Conservation (phyloP, 2,113 vertebrate genomes). For the Physeter macrocephalus region DNA sequence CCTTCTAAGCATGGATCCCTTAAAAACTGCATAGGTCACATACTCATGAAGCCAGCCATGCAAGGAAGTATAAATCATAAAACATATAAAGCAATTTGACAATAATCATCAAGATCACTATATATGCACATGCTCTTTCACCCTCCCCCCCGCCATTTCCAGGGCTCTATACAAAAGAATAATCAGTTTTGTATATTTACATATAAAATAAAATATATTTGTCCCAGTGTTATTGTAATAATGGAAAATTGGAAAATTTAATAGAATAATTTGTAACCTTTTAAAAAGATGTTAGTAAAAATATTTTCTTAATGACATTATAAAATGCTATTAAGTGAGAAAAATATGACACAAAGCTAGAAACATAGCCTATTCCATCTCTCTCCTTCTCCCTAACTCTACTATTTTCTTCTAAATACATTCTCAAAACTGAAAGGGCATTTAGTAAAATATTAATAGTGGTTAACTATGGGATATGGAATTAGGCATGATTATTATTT, state of each 20-base stretch:
- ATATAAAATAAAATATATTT: background rate
- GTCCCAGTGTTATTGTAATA: background rate
- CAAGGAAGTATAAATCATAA: background rate
- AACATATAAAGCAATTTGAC: background rate
- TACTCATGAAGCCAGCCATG: background rate
- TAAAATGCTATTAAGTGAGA: background rate
- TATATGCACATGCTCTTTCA: background rate
- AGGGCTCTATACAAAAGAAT: background rate
- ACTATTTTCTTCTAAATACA: background rate
- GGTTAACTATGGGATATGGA: background rate
- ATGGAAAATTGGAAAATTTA: background rate
- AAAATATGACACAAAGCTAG: background rate
- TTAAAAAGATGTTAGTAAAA: background rate
- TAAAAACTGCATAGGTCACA: rapidly evolving
- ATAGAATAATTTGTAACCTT: background rate
- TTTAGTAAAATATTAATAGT: background rate
- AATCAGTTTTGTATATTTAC: background rate
- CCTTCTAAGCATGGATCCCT: background rate
- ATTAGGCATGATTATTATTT: background rate
- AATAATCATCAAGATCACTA: background rate
- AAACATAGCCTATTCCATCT: background rate
- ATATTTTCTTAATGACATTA: background rate
- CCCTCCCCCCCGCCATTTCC: background rate
- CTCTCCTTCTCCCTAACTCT: background rate
- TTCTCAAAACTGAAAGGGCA: background rate